Base-by-base conservation (phyloP, 2,113 vertebrate species). In the Perca schrenkii region DNA sequence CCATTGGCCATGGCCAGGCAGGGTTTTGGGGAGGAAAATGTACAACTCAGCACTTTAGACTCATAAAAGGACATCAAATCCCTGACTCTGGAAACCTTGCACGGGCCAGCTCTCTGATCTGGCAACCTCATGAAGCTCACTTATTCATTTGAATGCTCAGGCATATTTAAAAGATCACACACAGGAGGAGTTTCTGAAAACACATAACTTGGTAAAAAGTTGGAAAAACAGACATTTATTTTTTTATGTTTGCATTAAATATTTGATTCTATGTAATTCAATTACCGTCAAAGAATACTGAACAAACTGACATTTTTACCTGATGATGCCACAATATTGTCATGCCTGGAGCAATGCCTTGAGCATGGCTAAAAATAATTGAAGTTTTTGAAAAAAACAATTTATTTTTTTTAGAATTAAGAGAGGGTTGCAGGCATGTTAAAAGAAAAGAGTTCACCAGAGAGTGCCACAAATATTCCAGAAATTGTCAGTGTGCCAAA, bases 61-160 rank as follows among this genome's bases (percentile, higher is more conserved):
- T 52, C 58, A 67, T 68, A 28, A 82, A 63, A 70, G 84, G 84
- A 91, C 84, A 87, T 92, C 82, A 88, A 90, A 91, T 91, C 83
- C 91, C 84, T 90, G 90, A 91, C 65, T 79, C 92, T 91, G 83
- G 80, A 93, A 93, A 86, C 90, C 65, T 90, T 47, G 85, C 86
- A 73, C 74, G 87, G 86, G 81, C 82, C 91, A 86, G 58, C n/a
- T 88, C 91, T 90, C 77, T 79, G 82, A 78, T 79, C 77, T 77
- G 73, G 77, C 71, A 86, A 79, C 43, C 50, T 69, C 89, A 80
- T 86, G 62, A 84, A 84, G 85, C 86, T 87, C 91, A 86, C 60
- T 25, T 90, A 91, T 89, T 77, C 92, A 94, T 93, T 86, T 90
- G 63, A 91, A 43, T 54, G 50, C 53, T 79, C 53, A 81, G 36